A percentile compares a stretch with the other conserved stretches of the same genome.
These are phyloP conservation scores for Typhlichthys eigenmanni DNA, from an alignment of 2,797 vertebrate genomes.

Conservation along the genomic window DNA sequence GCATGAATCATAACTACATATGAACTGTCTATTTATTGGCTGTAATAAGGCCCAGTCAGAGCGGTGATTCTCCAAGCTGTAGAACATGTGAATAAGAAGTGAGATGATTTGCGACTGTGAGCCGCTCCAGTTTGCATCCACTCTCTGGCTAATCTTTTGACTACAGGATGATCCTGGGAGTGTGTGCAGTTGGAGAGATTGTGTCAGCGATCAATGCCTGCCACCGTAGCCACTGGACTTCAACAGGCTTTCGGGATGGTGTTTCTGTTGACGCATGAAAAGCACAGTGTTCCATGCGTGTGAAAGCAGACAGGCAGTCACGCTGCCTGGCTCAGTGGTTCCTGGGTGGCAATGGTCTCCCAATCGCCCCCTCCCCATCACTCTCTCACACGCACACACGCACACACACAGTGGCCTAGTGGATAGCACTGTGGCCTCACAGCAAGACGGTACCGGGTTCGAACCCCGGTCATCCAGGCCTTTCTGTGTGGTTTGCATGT, in stretches of 20 bases:
- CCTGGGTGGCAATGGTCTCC: too few relatives aligned
- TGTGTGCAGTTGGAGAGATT: background rate
- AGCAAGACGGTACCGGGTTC: too few relatives aligned
- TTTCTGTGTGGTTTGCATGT: too few relatives aligned
- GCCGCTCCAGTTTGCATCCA: background rate
- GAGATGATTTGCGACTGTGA: conserved; percentile 12
- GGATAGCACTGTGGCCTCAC: too few relatives aligned
- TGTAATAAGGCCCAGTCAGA: too few relatives aligned
- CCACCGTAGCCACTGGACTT: background rate
- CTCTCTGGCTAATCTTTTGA: conserved; percentile 6
- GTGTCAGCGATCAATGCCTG: conserved; percentile 17
- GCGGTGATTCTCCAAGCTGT: background rate
- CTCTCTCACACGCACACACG: too few relatives aligned
- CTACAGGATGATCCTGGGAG: conserved; percentile 3
- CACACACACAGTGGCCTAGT: too few relatives aligned
- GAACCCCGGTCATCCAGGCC: too few relatives aligned
- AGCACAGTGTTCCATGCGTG: background rate
- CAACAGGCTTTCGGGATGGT: background rate
- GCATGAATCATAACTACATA: too few relatives aligned
- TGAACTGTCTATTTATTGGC: too few relatives aligned
- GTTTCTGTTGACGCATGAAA: conserved; percentile 21
- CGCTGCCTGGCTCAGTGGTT: too few relatives aligned
- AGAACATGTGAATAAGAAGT: conserved; percentile 1
- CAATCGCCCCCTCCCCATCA: too few relatives aligned
- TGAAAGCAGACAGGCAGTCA: conserved; percentile 14